Conservation (phyloP, 2,888 invertebrate species). For the Platycheirus rosarum region DNA sequence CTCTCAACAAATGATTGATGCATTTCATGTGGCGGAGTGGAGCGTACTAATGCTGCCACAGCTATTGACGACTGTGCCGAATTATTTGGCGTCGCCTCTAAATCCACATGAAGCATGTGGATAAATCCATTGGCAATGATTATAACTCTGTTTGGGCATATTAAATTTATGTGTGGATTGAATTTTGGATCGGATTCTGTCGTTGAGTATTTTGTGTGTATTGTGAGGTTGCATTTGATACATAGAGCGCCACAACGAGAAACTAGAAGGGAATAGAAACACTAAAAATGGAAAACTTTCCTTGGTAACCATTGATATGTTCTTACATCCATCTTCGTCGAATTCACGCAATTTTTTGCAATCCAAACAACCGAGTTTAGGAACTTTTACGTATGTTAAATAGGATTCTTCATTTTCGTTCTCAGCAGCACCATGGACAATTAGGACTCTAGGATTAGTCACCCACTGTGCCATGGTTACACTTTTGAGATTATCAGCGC, state of each 20-base stretch:
- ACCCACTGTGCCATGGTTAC: conserved; percentile 87
- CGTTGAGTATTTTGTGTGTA: conserved; percentile 95
- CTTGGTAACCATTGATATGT: background rate
- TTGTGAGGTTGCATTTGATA: conserved; percentile 93
- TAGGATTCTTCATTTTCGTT: conserved; percentile 82
- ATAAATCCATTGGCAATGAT: conserved; percentile 93
- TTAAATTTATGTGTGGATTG: conserved; percentile 87
- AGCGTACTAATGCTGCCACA: conserved; percentile 67
- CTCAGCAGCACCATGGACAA: conserved; percentile 84
- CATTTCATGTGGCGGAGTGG: conserved; percentile 77
- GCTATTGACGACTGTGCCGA: conserved; percentile 56
- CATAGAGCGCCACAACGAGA: conserved; percentile 88
- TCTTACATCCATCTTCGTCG: conserved; percentile 81
- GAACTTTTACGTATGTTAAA: conserved; percentile 83
- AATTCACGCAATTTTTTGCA: conserved; percentile 84
- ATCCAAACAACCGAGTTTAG: conserved; percentile 86
- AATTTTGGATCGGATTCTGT: conserved; percentile 93
- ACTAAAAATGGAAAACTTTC: background rate
- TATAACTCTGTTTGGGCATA: conserved; percentile 89
- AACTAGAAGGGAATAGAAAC: conserved; percentile 78
- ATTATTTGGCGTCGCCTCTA: conserved; percentile 81
- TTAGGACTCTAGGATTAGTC: conserved; percentile 84
- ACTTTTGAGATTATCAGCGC: conserved; percentile 85
- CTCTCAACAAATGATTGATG: conserved; percentile 35
- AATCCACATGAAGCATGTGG: conserved; percentile 88